Evolutionary conservation across 2,888 invertebrate genomes (phyloP), one percentile per base, ranked within the genome.

Genomic region (Myopa tessellatipennis): DNA sequence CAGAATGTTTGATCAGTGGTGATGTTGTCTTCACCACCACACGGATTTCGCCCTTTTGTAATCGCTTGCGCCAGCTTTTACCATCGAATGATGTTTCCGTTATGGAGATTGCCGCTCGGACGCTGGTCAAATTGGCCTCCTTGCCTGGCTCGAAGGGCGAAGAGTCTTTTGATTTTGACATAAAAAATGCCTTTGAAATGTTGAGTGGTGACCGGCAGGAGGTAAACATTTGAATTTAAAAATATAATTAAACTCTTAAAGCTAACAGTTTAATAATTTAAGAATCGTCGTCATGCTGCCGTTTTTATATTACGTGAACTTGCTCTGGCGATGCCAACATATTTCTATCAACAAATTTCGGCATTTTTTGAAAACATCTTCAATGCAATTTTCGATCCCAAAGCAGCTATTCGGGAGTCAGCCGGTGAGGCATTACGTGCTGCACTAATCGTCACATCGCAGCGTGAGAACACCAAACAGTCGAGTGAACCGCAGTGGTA

Each of bases 81-180:
- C 97, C 98, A 1, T 96, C 96, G 3, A 95, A 93, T 82, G 98
- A 98, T 91, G 94, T 95, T 0, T 94, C 94, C 18, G 96, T 98
- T 0, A 98, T 98, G 96, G 98, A 98, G 90, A 91, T 98, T 82
- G 97, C 98, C 4, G 98, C 98, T 2, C 96, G 96, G 87, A 98
- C 98, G 5, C 94, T 99, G 82, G 98, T 98, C 0, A 95, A 96
- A 82, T 90, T 99, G 75, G 98, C 98, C 3, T 92, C 97, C 36
- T 94, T 95, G 26, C 96, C 96, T 0, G 98, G 98, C 16, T 96
- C 97, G 0, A 97, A 96, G 88, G 95, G 98, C 50, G 96, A 97
- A 0, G 98, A 98, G 87, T 98, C 98, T 87, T 98, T 99, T n/a
- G 98, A 98, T 85, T 98, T 98, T 90, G 98, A 98, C 90, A 96